Evolutionary conservation across 1,140 invertebrate species (phyloP).

Genomic region (Panagrolaimus sp.): DNA sequence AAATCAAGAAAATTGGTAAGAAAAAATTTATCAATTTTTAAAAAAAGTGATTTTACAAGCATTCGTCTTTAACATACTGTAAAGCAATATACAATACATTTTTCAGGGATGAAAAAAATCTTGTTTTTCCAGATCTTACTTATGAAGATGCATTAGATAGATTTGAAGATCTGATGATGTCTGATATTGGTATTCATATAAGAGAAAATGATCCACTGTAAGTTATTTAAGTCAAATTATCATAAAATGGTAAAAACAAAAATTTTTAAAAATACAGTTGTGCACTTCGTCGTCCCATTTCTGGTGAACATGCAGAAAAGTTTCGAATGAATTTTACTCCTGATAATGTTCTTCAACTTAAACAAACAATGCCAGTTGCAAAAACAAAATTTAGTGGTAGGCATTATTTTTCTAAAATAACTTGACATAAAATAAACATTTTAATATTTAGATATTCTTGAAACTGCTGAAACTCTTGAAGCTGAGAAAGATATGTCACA

Average conservation of each 20-base stretch:
- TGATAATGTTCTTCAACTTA: not conserved
- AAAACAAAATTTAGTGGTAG: not conserved
- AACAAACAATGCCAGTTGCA: not conserved
- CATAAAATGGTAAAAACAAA: no score
- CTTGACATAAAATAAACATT: no score
- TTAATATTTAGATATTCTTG: no score
- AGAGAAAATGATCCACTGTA: not conserved
- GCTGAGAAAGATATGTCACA: no score
- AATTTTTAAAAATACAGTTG: not conserved
- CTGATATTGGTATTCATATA: not conserved
- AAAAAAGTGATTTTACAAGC: no score
- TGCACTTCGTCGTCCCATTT: not conserved
- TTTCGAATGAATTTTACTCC: not conserved
- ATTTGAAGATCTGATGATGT: not conserved
- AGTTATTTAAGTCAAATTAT: no score
- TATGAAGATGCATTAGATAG: not conserved
- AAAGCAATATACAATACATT: no score
- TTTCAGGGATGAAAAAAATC: not conserved
- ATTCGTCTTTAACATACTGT: no score
- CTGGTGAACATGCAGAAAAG: not conserved
- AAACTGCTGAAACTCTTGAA: no score
- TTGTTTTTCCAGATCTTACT: constrained; percentile 1
- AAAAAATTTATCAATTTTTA: no score
- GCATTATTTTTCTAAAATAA: not conserved
- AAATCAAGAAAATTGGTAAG: no score